Evolutionary conservation across 2,113 vertebrate genomes (phyloP), one percentile per base, ranked within the genome.

Genomic region (Ardeotis arabs): DNA sequence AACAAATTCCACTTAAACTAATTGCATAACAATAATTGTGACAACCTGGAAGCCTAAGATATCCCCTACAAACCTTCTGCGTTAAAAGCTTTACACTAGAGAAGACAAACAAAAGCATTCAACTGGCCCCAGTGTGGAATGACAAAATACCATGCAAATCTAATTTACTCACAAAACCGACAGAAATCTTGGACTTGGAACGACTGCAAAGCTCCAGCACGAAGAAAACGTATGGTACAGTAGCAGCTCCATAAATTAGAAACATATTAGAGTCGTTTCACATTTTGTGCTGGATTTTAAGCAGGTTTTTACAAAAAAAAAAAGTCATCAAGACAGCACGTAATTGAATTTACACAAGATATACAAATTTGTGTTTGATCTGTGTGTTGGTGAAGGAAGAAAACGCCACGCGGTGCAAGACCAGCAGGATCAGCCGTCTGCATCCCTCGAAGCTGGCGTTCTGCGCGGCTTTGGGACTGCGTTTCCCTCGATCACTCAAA

Each of bases 191-290:
- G 55, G 74, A 27, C 22, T 6, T 10, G 12, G 58, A 68, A 52
- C 0, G 0, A 41, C 52, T 2, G 0, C 52, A 50, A 59, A 59
- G 44, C n/a, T 82, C 35, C 28, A 12, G 78, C 56, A 45, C 2
- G 6, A 50, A 74, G n/a, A 39, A 31, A 82, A 35, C 3, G 12
- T 11, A 18, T 6, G 23, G n/a, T 13, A 82, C 44, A 29, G 75
- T 10, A 84, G 59, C 37, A 63, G 7, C 41, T 68, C 80, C 62
- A 33, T 5, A 52, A 39, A 49, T 8, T 2, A 47, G 25, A 59
- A 70, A 11, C 2, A 4, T 7, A 29, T 37, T 3, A 7, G 33
- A 79, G 21, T 3, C 8, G 14, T 7, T 75, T 37, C 17, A 10
- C 5, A 19, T n/a, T 50, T 58, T 35, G 24, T 28, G 59, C 24